Base-by-base conservation (phyloP, 64 coral and sea anemone genomes). In the Exaiptasia diaphana region DNA sequence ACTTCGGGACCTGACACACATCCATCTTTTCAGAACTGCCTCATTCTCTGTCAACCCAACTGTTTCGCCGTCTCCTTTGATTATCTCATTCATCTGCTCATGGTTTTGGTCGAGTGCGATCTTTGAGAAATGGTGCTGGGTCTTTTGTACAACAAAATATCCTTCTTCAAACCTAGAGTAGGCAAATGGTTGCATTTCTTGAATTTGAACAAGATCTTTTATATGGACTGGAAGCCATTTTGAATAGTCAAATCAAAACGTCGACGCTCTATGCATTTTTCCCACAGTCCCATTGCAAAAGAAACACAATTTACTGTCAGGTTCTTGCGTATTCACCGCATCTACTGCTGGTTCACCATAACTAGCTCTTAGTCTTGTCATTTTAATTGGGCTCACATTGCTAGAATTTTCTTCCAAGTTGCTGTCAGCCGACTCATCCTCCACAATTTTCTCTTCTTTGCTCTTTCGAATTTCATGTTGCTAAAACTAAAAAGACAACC, bases 141-240 rank as follows among this genome's bases (percentile, higher is more conserved):
- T 89, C 53, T 89, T 89, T 4, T 27, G 54, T 30, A 90, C 77
- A 15, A 82, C 78, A 67, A 90, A 90, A 36, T 6, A 44, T 28
- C 71, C 71, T 0, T 75, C 3, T 17, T 21, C 29, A 33, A 75
- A 44, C 5, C 10, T 20, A 9, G 28, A 15, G 14, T 24, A 24
- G 25, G 24, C 38, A n/a, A 15, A 29, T 9, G 71, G 43, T 0
- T 15, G 12, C 22, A 17, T 42, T 14, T 49, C 15, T 50, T 82
- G 39, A 52, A 82, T 59, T 68, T n/a, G 12, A 35, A 29, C 20
- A 52, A 82, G 59, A 12, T 81, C 59, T 28, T 33, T 46, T 26
- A 78, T 15, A 54, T 78, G 75, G 36, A 78, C 20, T 60, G 54
- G 27, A n/a, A n/a, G 12, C 75, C 50, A 78, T 3, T 52, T 30